These are phyloP conservation scores for Lepus timidus DNA, from an alignment of 2,113 vertebrate species.

Conservation along the genomic window DNA sequence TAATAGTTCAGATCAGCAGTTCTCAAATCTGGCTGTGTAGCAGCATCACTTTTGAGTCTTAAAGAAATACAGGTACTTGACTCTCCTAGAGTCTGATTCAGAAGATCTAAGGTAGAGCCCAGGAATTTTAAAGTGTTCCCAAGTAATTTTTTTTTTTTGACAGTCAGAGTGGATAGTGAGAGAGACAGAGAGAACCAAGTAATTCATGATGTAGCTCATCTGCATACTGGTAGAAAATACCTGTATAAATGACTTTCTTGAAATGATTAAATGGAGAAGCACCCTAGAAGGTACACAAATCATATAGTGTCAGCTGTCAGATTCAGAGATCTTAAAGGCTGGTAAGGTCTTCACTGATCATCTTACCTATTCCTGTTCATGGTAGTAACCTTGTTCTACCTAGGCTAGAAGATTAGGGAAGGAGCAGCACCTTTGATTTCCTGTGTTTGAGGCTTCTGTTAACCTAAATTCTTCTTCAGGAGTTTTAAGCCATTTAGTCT, in stretches of 20 bases:
- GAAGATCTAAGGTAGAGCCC: constrained; percentile 45
- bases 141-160: too few species aligned
- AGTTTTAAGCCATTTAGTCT: constrained; percentile 52
- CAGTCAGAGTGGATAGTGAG: too few species aligned
- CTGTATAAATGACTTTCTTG: constrained; percentile 13
- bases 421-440: constrained; percentile 36
- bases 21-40: constrained; percentile 24
- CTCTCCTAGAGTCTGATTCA: constrained; percentile 28
- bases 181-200: neutral
- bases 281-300: neutral
- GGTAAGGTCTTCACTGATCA: neutral
- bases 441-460: constrained; percentile 60
- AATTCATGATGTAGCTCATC: constrained; percentile 49
- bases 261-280: constrained; percentile 11
- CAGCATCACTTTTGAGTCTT: constrained; percentile 24
- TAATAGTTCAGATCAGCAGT: constrained; percentile 8
- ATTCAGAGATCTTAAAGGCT: constrained; percentile 36
- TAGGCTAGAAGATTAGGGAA: neutral
- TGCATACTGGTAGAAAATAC: constrained; percentile 32
- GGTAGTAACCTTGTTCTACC: neutral
- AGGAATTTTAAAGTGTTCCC: constrained; percentile 37
- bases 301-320: neutral
- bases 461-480: constrained; percentile 22
- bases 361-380: neutral
- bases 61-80: neutral